Evolutionary conservation across 2,113 vertebrate species (phyloP).

Genomic region (Crotalus horridus): DNA sequence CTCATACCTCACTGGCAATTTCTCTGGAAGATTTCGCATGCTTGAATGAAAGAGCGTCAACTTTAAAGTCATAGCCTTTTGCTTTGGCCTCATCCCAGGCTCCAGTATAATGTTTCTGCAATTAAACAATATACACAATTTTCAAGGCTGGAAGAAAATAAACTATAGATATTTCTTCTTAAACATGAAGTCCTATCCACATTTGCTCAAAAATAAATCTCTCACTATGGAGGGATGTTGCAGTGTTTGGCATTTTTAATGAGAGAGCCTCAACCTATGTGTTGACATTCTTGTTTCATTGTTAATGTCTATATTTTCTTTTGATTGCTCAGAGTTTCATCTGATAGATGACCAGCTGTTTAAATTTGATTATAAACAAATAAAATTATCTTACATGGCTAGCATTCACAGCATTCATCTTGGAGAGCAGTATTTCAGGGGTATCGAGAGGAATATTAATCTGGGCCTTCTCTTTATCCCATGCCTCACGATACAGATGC

Average conservation of each 20-base stretch:
- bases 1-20: constrained; percentile 82
- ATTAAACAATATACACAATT: constrained; percentile 10
- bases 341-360: neutral
- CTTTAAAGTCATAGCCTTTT: constrained; percentile 81
- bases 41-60: constrained; percentile 83
- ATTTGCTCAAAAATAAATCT: neutral
- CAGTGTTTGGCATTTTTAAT: neutral
- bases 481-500: constrained; percentile 80
- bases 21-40: constrained; percentile 76
- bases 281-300: neutral
- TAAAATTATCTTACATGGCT: constrained; percentile 74
- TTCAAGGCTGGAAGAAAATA: constrained; percentile 14
- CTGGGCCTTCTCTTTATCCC: constrained; percentile 84
- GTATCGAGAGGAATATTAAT: constrained; percentile 77
- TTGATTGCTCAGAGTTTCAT: neutral
- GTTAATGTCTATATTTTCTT: neutral
- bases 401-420: constrained; percentile 77
- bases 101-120: constrained; percentile 82
- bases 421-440: constrained; percentile 80
- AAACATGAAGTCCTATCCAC: neutral
- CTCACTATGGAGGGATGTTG: neutral
- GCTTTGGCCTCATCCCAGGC: constrained; percentile 82
- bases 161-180: neutral
- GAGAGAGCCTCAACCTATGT: neutral
- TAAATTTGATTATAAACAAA: neutral